Base-by-base conservation (phyloP, 2,113 vertebrate genomes). In the Chamaea fasciata region DNA sequence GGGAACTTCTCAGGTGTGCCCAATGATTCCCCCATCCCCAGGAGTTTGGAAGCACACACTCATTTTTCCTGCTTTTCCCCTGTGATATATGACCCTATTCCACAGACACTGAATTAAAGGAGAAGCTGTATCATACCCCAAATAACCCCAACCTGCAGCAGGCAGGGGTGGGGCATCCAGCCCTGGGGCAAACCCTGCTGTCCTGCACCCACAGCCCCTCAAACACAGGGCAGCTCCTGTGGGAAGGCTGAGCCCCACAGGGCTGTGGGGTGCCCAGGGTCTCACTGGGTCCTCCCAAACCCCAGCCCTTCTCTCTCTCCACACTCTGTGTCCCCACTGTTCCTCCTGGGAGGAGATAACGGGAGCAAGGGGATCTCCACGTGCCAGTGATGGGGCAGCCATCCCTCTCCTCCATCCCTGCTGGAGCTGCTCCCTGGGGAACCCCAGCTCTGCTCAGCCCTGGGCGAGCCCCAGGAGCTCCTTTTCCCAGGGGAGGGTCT, bases 1-100 rank as follows among this genome's bases (percentile, higher is more conserved):
- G 22, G 44, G 63, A 56, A 6, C 15, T 39, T 1, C 1, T 30
- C 2, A 1, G 49, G 5, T 42, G 49, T 47, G 53, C 13, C 35
- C 1, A 0, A 6, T 1, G 14, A 33, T 16, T 15, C 9, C 16
- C 83, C 13, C 0, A 1, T 15, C 10, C 39, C 69, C 65, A 2
- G 50, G 19, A 0, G 0, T 17, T 27, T 27, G 59, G 52, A n/a
- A 87, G 44, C 6, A 28, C 2, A 3, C 10, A 1, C 6, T 41
- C 0, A 0, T 20, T 76, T 50, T 50, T 33, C 20, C 28, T 30
- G 27, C 21, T 70, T 65, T 75, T 2, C 17, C 37, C 15, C 26
- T 2, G 2, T 33, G 31, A 5, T 1, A 15, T 3, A 15, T 2
- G 18, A 20, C 12, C 14, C 28, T 5, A 2, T 13, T 46, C 20